Evolutionary conservation across 2,888 invertebrate genomes (phyloP), one percentile per base, ranked within the genome.

Genomic region (Apamea sordens): DNA sequence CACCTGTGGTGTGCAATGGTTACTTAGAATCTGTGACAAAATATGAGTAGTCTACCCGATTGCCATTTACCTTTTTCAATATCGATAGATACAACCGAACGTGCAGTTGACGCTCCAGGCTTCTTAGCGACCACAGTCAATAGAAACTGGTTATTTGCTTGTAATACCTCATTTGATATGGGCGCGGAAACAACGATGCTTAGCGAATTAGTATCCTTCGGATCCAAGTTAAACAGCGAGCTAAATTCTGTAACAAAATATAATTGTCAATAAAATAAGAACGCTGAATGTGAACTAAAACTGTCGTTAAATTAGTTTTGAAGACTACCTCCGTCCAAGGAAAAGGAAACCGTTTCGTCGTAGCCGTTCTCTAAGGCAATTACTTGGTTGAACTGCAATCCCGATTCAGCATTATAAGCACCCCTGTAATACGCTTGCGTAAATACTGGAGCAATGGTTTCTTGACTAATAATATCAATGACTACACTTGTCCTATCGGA

Each of bases 401-500:
- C 90, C 50, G 84, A 83, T 53, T 90, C 90, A 77, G 86, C 70
- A 13, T 84, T 91, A 74, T 92, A 93, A 61, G 80, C 79, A 47
- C 94, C 94, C 56, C 79, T 92, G 73, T 94, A 94, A 88, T 90
- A 94, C 47, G 93, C 82, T 80, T 92, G 83, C 41, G 85, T 85
- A 77, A 94, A 95, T 47, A 91, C 87, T 11, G 92, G 94, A 68
- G 82, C 76, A 76, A 88, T 68, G 36, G 89, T 82, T 53, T 89
- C 88, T 76, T 89, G 88, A 75, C 81, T 87, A 50, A 92, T 78
- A 67, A 95, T 80, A 70, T 92, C 90, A 59, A 95, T 89, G 47
- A 95, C 80, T 44, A 95, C 75, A 56, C 89, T 91, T 5, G 94
- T 86, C 73, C 89, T 88, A 41, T 85, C 92, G 24, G 94, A 79